Base-by-base conservation (phyloP, 2,797 vertebrate genomes). In the Jordanella pulchra region DNA sequence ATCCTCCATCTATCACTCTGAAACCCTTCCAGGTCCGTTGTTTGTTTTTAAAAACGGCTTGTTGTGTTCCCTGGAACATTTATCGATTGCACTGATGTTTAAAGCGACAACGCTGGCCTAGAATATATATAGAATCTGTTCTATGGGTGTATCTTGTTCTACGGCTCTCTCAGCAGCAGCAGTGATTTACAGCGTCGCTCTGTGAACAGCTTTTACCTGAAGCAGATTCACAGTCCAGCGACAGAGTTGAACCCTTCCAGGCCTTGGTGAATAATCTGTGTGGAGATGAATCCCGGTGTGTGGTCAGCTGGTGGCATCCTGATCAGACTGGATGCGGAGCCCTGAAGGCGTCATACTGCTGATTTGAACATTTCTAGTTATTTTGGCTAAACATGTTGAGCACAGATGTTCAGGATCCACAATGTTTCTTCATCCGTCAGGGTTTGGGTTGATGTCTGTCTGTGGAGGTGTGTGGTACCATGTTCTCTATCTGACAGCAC, bases 1-100 rank as follows among this genome's bases (percentile, higher is more conserved):
- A 79, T 44, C 63, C 65, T 70, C 80, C 65, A 61, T 84, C 78
- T 48, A 77, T 86, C 76, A 61, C 65, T 67, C 75, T 68, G 35
- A 25, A 68, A 42, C 50, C 9, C 7, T 39, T 23, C 47, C 47
- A 50, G 21, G 28, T 51, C 32, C 21, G 18, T 65, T 15, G 3
- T 30, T 48, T 4, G 2, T 65, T 65, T 61, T 14, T 39, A 39
- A 39, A 63, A 63, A 63, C 60, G 15, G 35, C 12, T 63, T 66
- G 65, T 23, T 28, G 27, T 50, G 11, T 50, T 3, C 5, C 27
- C 44, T 28, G 64, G 44, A 48, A 28, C 17, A 23, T 48, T 66
- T 28, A 25, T 50, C 13, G 23, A 63, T 63, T 12, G n/a, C 7
- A 25, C 21, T 25, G 13, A 63, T 63, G 60, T 35, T 39, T 61